These are phyloP conservation scores for Leptothorax acervorum DNA, from an alignment of 2,888 invertebrate species.

Conservation along the genomic window DNA sequence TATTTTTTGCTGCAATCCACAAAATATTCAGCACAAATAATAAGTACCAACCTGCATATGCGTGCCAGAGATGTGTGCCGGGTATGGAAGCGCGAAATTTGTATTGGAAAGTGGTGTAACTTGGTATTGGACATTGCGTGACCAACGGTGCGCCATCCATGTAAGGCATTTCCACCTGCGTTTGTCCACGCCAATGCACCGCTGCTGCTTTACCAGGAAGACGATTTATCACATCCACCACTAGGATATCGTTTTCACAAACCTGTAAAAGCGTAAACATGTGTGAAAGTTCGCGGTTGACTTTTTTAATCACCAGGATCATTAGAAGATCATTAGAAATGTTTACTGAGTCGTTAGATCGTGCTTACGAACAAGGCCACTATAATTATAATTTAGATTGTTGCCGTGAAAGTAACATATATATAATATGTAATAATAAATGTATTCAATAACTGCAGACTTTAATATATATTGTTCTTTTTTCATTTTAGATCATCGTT, in stretches of 20 bases:
- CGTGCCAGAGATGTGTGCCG: conserved; percentile 92
- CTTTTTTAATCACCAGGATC: not conserved
- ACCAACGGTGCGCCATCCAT: conserved; percentile 93
- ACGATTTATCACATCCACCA: conserved; percentile 91
- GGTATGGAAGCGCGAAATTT: conserved; percentile 89
- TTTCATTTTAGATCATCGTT: not conserved
- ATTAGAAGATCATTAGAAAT: not conserved
- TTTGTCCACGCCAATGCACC: conserved; percentile 92
- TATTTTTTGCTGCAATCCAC: not conserved
- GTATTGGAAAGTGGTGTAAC: conserved; percentile 90
- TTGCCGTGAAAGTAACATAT: not conserved
- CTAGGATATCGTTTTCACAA: conserved; percentile 90
- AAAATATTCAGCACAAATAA: not conserved
- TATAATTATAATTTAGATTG: not conserved
- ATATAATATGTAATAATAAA: not conserved
- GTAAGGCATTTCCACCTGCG: conserved; percentile 89
- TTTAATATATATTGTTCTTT: not conserved
- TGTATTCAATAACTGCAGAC: not conserved
- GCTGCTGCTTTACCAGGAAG: conserved; percentile 90
- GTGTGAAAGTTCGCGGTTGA: not conserved
- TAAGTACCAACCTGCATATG: conserved; percentile 86
- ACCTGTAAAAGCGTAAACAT: conserved; percentile 86
- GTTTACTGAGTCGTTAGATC: not conserved
- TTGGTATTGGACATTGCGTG: conserved; percentile 91
- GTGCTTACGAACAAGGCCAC: not conserved